These are phyloP conservation scores for Eulemur rubriventer DNA, from an alignment of 2,797 vertebrate species.

Conservation along the genomic window DNA sequence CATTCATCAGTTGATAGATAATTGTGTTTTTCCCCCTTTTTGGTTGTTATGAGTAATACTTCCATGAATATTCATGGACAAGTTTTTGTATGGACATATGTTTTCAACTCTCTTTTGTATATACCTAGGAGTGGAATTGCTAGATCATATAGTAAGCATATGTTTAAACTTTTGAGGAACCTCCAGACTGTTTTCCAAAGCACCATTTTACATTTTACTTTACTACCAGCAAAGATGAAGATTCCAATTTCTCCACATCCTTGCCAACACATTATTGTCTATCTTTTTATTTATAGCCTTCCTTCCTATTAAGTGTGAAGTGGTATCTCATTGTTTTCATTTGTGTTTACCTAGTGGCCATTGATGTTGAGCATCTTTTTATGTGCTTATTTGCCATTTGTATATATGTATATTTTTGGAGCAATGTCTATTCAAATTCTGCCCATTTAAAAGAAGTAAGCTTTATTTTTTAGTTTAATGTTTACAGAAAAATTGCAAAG, in stretches of 20 bases:
- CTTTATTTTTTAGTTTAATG: not conserved
- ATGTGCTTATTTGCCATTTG: not conserved
- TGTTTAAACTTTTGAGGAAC: not conserved
- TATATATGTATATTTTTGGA: not conserved
- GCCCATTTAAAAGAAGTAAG: not conserved
- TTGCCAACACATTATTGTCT: not conserved
- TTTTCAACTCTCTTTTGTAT: not conserved
- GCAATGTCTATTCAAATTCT: not conserved
- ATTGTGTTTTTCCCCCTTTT: not conserved
- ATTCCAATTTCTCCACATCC: not conserved
- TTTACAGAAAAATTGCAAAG: not conserved
- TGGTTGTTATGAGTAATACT: not conserved
- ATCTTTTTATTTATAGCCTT: not conserved
- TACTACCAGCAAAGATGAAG: not conserved
- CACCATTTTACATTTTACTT: not conserved
- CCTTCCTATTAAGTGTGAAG: not conserved
- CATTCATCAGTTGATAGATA: not conserved
- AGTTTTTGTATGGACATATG: not conserved
- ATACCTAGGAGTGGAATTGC: not conserved
- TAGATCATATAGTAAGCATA: not conserved
- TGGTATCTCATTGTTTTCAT: not conserved
- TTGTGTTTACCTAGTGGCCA: not conserved
- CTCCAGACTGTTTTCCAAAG: not conserved
- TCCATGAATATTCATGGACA: not conserved
- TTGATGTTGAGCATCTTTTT: not conserved